These are phyloP conservation scores for Hyposoter dolosus DNA, from an alignment of 2,888 invertebrate species.

Conservation along the genomic window DNA sequence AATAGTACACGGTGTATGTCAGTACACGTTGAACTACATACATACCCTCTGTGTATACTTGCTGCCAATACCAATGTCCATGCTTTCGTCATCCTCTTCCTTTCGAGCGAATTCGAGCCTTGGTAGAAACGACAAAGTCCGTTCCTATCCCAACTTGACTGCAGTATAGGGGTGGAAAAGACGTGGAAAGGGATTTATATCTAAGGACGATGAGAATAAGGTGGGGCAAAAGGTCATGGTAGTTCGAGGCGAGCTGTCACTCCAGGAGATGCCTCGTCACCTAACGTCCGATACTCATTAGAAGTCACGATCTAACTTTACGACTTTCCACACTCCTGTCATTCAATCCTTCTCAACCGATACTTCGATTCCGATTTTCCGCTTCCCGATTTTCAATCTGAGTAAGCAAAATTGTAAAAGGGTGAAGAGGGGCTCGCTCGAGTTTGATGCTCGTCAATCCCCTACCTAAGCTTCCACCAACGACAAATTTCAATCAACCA, in stretches of 20 bases:
- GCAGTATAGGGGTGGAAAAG: slow-evolving; percentile 34
- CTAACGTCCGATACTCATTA: slow-evolving; percentile 77
- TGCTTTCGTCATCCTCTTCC: slow-evolving; percentile 51
- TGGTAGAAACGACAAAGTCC: slow-evolving; percentile 49
- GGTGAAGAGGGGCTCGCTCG: slow-evolving; percentile 3
- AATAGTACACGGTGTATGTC: not conserved
- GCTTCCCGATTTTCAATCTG: not conserved
- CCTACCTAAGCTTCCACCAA: not conserved
- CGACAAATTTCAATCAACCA: slow-evolving; percentile 34
- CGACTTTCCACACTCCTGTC: slow-evolving; percentile 47
- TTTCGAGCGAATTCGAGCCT: slow-evolving; percentile 60
- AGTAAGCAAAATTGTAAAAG: slow-evolving; percentile 21
- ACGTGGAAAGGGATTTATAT: slow-evolving; percentile 49
- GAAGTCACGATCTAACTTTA: slow-evolving; percentile 59
- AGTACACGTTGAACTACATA: slow-evolving; percentile 17
- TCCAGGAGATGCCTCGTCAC: slow-evolving; percentile 77
- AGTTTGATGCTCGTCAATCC: slow-evolving; percentile 17
- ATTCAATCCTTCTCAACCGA: slow-evolving; percentile 16
- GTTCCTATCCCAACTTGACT: slow-evolving; percentile 23
- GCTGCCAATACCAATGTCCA: slow-evolving; percentile 33
- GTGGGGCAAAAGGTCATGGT: slow-evolving; percentile 56
- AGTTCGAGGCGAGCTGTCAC: slow-evolving; percentile 74
- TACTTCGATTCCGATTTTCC: slow-evolving; percentile 47
- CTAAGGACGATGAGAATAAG: slow-evolving; percentile 51
- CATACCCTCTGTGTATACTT: slow-evolving; percentile 20